Evolutionary conservation across 2,888 invertebrate species (phyloP), one percentile per base, ranked within the genome.

Genomic region (Junonia oenone): DNA sequence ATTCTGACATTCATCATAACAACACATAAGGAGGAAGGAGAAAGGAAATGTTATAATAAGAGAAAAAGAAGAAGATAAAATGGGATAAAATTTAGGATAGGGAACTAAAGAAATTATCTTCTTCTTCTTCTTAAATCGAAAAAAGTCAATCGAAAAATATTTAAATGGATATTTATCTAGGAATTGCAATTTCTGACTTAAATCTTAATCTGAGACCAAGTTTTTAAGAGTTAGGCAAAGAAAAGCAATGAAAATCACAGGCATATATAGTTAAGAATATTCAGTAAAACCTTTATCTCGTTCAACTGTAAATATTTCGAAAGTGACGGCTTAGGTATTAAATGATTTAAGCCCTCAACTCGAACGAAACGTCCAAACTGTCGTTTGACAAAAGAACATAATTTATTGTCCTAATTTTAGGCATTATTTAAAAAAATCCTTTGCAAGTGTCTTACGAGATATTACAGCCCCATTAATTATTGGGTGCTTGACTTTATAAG

Each of bases 381-480:
- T 40, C 38, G 38, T 40, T 40, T 40, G 19, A 40, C 38, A 40
- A 40, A 40, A 40, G 38, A 40, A 40, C 38, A 19, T 40, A 40
- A 40, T 40, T 40, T 40, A 40, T 40, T 40, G 38, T 40, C 17
- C 38, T 40, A 40, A 40, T 40, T 40, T 40, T 40, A 19, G 17
- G 19, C 38, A 40, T 40, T 40, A 40, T 40, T 40, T 40, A 11
- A 40, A 40, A 40, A 40, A 19, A 5, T 17, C 38, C 19, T 40
- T 40, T 40, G 19, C 11, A 4, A 40, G n/a, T 19, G 38, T 40
- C 38, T 17, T n/a, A 5, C 11, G 38, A 40, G 38, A n/a, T 40
- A 19, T 40, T 40, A 40, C 38, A 40, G 17, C n/a, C 17, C 38
- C 19, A 40, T 40, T 40, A 40, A 40, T 40, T 40, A 40, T 40